These are phyloP conservation scores for Aleiodes testaceus DNA, from an alignment of 2,888 invertebrate genomes.

Conservation along the genomic window DNA sequence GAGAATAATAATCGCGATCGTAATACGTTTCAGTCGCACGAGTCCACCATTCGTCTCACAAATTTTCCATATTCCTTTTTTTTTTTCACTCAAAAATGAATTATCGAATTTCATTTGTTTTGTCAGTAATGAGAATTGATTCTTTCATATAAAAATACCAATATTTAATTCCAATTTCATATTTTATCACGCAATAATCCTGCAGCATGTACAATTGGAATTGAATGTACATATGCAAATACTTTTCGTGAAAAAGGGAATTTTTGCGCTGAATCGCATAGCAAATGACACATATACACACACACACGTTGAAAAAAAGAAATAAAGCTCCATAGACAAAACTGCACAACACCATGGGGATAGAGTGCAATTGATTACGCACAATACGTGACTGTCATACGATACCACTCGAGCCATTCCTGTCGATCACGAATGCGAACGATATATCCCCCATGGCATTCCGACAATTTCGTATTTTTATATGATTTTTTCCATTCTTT, in stretches of 20 bases:
- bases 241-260: slow-evolving; percentile 45
- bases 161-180: slow-evolving; percentile 12
- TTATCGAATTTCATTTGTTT: neutral
- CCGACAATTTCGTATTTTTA: slow-evolving; percentile 11
- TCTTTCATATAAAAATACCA: neutral
- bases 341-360: slow-evolving; percentile 49
- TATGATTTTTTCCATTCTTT: neutral
- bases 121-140: neutral
- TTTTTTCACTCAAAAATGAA: neutral
- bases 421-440: slow-evolving; percentile 51
- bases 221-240: slow-evolving; percentile 54
- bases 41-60: slow-evolving; percentile 51
- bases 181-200: slow-evolving; percentile 21
- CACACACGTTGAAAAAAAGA: neutral
- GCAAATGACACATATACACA: slow-evolving; percentile 2
- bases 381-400: slow-evolving; percentile 58
- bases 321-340: neutral
- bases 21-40: slow-evolving; percentile 57
- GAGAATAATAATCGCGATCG: slow-evolving; percentile 64
- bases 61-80: slow-evolving; percentile 13
- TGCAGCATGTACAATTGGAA: slow-evolving; percentile 5
- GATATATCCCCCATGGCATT: slow-evolving; percentile 11
- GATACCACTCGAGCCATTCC: slow-evolving; percentile 57
- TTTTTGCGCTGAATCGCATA: slow-evolving; percentile 32
- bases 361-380: slow-evolving; percentile 58